Conservation (phyloP, 2,888 invertebrate genomes). For the Lordiphosa andalusiaca region DNA sequence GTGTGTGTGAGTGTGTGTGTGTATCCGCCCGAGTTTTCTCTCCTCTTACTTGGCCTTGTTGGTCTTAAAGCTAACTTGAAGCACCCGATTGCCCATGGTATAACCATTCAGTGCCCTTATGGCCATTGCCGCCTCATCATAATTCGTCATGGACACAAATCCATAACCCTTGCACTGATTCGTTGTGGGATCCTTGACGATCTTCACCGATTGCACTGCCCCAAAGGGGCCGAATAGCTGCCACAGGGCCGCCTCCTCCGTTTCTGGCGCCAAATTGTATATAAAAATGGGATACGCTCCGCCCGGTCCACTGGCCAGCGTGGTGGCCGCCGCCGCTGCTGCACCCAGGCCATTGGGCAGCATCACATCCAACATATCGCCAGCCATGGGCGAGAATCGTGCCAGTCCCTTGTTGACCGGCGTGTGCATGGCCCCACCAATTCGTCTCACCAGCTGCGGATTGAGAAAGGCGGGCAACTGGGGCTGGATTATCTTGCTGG, state of each 20-base stretch:
- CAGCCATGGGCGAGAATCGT: constrained; percentile 93
- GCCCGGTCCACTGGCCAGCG: constrained; percentile 78
- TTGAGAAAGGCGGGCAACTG: constrained; percentile 91
- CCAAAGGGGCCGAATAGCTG: constrained; percentile 91
- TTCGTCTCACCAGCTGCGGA: constrained; percentile 89
- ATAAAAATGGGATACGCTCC: constrained; percentile 91
- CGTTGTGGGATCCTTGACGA: constrained; percentile 95
- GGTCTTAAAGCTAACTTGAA: constrained; percentile 99
- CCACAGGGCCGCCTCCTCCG: constrained; percentile 97
- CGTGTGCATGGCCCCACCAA: constrained; percentile 94
- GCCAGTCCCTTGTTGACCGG: constrained; percentile 88
- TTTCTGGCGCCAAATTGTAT: constrained; percentile 96
- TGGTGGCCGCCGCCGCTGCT: constrained; percentile 77
- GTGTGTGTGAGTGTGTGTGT: constrained; percentile 32
- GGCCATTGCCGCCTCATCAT: constrained; percentile 97
- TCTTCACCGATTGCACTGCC: constrained; percentile 93
- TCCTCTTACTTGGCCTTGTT: constrained; percentile 85
- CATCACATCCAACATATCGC: constrained; percentile 88
- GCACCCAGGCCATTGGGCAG: constrained; percentile 86
- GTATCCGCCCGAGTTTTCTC: constrained; percentile 12
- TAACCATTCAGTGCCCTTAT: constrained; percentile 98
- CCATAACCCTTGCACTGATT: constrained; percentile 99
- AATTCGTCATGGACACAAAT: constrained; percentile 99
- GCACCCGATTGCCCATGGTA: constrained; percentile 95
- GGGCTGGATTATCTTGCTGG: constrained; percentile 89